Base-by-base conservation (phyloP, 1,140 invertebrate genomes). In the Drosophila serrata region DNA sequence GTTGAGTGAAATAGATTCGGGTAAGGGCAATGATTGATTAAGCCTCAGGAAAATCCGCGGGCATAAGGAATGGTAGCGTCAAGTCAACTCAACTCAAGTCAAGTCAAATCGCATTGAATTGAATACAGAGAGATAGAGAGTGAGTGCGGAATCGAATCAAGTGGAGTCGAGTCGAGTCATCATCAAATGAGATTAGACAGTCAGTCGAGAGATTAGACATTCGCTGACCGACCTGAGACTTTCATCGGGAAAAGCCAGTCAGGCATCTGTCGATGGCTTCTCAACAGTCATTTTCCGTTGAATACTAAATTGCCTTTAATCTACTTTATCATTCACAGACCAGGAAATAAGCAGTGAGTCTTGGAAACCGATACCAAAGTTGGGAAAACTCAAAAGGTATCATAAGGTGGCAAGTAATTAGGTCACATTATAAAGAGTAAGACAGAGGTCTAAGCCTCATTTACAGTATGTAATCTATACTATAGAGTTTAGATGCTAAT, bases 171-270 rank as follows among this genome's bases (percentile, higher is more conserved):
- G 76, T 73, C 78, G 59, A 80, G 76, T 79, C 76, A 76, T 84
- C 81, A 84, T 84, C 78, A 82, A 62, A 80, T 64, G 65, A 59
- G 81, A 84, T 85, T 76, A 80, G 72, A 85, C 63, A 80, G 56
- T 67, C 74, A 76, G 61, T 31, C 45, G 37, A 27, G 56, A 77
- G 75, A 77, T 77, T 77, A 77, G 74, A 56, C 61, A 67, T 37
- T 76, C 62, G 56, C 73, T 46, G 45, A 76, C 46, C 55, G 74
- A 76, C 73, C 63, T 67, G 62, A 58, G 58, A 56, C 49, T 39
- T 4, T 51, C 49, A 42, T 42, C 46, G 11, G 7, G 42, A 6
- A 3, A 11, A 22, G 5, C 6, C 8, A 24, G 24, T 24, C 39
- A 69, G 35, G 33, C 61, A 69, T 67, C 62, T 69, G 65, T 69